Percentiles rank a stretch among this genome's conserved stretches.
phyloP scores from a whole-genome alignment of 2,113 vertebrate genomes.

The Tauraco erythrolophus region DNA sequence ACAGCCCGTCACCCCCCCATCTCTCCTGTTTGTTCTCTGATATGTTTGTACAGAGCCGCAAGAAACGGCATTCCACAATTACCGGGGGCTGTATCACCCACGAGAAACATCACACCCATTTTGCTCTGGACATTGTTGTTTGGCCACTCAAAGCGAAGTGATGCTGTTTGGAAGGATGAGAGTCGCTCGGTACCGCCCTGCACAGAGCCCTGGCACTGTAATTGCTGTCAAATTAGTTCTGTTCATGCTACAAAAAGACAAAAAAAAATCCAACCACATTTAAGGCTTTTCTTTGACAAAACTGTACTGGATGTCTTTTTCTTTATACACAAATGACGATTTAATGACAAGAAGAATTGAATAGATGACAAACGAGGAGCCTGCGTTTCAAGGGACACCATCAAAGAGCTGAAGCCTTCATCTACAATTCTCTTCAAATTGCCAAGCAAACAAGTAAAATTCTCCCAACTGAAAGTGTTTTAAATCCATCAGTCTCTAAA shows the following conservation, averaged over 20 bases:
- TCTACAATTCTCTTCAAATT: background rate
- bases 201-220: background rate
- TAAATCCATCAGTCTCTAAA: background rate
- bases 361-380: background rate
- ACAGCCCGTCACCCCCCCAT: background rate
- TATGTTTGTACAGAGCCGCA: background rate
- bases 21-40: background rate
- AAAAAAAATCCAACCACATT: background rate
- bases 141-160: background rate
- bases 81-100: background rate
- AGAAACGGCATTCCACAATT: background rate
- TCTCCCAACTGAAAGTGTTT: background rate
- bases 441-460: background rate
- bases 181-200: background rate
- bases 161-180: background rate
- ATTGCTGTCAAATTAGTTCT: slow-evolving; percentile 29
- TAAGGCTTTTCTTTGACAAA: slow-evolving; percentile 16
- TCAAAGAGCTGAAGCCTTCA: background rate
- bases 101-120: background rate
- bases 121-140: background rate
- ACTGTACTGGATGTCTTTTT: background rate
- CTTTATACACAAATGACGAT: background rate
- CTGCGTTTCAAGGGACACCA: background rate
- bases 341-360: background rate
- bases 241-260: background rate